These are phyloP conservation scores for Pachyuromys duprasi DNA, from an alignment of 2,797 vertebrate species.

Conservation along the genomic window DNA sequence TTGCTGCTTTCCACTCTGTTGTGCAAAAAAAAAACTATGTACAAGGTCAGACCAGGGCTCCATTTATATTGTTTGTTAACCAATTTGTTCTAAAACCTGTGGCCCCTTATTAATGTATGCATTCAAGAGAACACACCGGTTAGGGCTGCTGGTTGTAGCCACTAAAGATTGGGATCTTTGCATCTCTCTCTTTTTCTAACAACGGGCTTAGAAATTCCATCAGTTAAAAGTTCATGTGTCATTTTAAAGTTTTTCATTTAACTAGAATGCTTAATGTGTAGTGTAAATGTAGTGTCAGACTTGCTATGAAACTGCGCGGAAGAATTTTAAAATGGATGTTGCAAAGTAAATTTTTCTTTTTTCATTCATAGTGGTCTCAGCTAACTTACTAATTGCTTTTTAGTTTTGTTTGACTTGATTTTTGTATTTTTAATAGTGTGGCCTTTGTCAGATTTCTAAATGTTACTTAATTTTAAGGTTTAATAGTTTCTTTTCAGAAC, in stretches of 20 bases:
- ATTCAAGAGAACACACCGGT: constrained; percentile 72
- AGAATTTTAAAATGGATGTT: constrained; percentile 23
- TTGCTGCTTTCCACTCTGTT: constrained; percentile 82
- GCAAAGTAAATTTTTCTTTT: not conserved
- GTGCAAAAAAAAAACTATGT: constrained; percentile 86
- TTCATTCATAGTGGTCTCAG: not conserved
- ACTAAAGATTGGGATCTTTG: constrained; percentile 60
- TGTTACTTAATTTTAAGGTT: constrained; percentile 58
- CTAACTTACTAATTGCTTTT: constrained; percentile 14
- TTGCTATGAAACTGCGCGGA: constrained; percentile 51
- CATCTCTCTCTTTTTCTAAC: too few species aligned
- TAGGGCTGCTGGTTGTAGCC: constrained; percentile 66
- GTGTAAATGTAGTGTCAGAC: constrained; percentile 38
- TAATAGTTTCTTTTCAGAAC: constrained; percentile 67
- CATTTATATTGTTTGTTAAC: constrained; percentile 84
- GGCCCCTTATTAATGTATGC: constrained; percentile 79
- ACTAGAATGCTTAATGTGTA: constrained; percentile 60
- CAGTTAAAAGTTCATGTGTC: constrained; percentile 64
- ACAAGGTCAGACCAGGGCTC: constrained; percentile 80
- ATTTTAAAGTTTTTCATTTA: constrained; percentile 65
- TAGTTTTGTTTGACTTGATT: not conserved
- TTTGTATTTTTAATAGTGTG: constrained; percentile 30
- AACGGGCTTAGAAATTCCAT: constrained; percentile 33
- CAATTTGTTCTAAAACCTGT: constrained; percentile 85
- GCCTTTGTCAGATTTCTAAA: constrained; percentile 58